Conservation (phyloP, 2,113 vertebrate genomes). For the Amazona guildingii region DNA sequence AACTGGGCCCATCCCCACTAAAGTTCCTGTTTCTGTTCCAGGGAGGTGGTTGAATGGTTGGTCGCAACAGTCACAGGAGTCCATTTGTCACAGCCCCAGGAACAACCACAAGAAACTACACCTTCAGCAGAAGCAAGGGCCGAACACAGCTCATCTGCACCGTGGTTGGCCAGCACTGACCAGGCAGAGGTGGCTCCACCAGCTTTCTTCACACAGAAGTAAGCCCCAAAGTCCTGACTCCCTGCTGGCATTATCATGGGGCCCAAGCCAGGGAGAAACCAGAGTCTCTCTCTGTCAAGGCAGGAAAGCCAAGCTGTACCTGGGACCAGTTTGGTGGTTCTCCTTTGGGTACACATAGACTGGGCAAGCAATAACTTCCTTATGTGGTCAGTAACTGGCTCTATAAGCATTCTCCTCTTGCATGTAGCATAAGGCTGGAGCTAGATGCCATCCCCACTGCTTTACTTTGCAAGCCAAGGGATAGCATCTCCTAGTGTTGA, state of each 20-base stretch:
- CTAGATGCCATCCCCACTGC: background rate
- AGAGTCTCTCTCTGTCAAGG: background rate
- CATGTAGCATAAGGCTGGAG: background rate
- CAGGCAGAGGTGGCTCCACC: background rate
- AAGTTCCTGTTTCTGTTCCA: constrained; percentile 60
- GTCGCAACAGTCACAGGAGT: constrained; percentile 73
- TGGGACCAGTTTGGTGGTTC: background rate
- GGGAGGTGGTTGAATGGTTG: constrained; percentile 89
- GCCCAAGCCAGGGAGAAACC: background rate
- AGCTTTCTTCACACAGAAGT: constrained; percentile 42
- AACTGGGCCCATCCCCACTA: background rate
- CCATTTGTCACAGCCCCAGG: background rate
- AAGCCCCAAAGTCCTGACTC: background rate
- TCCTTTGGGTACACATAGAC: background rate
- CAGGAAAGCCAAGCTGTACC: background rate
- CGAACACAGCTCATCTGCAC: background rate
- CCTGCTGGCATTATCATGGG: background rate
- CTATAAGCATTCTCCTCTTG: background rate
- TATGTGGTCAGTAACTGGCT: background rate
- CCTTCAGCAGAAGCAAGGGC: background rate
- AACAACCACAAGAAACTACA: background rate
- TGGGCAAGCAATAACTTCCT: background rate
- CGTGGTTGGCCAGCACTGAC: background rate
- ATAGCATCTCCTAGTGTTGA: background rate
- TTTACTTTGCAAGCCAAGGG: background rate